A percentile compares a stretch with the other conserved stretches of the same genome.
Evolutionary conservation across 2,797 vertebrate genomes (phyloP).

Genomic region (Sciurus vulgaris): DNA sequence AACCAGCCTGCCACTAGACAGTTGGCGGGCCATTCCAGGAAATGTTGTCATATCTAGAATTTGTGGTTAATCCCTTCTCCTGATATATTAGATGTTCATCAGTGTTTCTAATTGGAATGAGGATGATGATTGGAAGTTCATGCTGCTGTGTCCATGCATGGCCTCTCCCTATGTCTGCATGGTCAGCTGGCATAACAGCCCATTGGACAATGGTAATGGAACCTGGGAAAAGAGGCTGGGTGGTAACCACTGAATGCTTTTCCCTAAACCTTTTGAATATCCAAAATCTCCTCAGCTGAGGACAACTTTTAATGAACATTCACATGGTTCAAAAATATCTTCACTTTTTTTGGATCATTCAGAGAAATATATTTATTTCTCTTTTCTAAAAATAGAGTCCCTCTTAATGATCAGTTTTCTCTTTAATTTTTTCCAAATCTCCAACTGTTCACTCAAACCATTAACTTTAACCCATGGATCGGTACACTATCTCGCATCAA

Average conservation of each 20-base stretch:
- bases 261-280: neutral
- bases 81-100: neutral
- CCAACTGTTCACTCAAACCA: neutral
- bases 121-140: neutral
- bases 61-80: too few species aligned
- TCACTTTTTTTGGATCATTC: neutral
- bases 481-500: too few species aligned
- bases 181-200: neutral
- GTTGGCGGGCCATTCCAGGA: accelerated
- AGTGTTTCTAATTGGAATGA: neutral
- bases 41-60: neutral
- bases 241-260: neutral
- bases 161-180: too few species aligned
- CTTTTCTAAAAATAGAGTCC: neutral
- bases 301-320: neutral
- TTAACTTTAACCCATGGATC: neutral
- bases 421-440: neutral
- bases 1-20: neutral
- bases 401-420: neutral
- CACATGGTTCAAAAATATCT: too few species aligned
- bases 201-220: neutral
- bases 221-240: too few species aligned
- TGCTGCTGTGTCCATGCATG: too few species aligned
- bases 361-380: neutral
- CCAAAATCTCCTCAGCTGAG: neutral